Evolutionary conservation across 2,113 vertebrate genomes (phyloP).

Genomic region (Callithrix jacchus): DNA sequence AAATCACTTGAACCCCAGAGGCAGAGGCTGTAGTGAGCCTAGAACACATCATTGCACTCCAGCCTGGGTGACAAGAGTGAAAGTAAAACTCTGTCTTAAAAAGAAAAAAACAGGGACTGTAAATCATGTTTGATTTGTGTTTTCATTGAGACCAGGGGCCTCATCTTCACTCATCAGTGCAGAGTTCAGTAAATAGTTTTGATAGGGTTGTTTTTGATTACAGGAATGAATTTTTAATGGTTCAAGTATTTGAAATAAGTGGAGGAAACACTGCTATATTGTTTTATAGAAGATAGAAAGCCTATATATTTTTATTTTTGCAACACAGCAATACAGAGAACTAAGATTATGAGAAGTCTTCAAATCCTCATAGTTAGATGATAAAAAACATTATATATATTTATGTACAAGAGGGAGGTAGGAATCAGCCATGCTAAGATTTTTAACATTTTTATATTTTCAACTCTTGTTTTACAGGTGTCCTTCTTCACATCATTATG

Average conservation of each 20-base stretch:
- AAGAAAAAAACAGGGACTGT: background rate
- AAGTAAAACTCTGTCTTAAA: background rate
- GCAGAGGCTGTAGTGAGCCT: too few species aligned
- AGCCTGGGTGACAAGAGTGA: background rate
- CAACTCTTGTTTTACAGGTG: conserved; percentile 85
- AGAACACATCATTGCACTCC: too few species aligned
- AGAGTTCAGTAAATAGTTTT: background rate
- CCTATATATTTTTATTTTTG: background rate
- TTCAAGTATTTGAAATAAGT: background rate
- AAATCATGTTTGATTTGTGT: background rate
- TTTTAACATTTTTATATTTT: background rate
- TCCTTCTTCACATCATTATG: conserved; percentile 98
- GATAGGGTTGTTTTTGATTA: background rate
- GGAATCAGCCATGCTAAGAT: background rate
- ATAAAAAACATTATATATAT: background rate
- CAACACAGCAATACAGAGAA: background rate
- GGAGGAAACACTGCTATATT: background rate
- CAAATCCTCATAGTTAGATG: background rate
- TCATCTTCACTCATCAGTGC: background rate
- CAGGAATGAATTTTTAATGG: conserved; percentile 12
- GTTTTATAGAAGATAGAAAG: background rate
- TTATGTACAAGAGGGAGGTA: background rate
- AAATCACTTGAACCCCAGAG: too few species aligned
- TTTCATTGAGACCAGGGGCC: background rate
- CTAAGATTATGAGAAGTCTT: background rate